Conservation (phyloP, 2,888 invertebrate genomes). For the Spialia ferax region DNA sequence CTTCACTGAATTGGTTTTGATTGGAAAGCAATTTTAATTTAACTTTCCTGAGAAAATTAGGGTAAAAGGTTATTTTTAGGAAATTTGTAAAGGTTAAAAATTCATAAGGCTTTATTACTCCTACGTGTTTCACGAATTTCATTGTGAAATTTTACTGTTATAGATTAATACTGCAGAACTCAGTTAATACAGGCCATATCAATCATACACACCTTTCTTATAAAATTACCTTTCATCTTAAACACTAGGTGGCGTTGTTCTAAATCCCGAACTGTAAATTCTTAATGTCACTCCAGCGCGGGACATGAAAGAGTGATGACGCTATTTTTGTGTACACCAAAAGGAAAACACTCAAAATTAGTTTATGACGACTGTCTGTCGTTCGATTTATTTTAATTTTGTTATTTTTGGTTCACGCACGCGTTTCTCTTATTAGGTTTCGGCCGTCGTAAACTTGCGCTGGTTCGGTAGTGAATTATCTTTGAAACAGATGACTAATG, state of each 20-base stretch:
- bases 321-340: constrained; percentile 83
- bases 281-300: constrained; percentile 81
- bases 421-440: constrained; percentile 77
- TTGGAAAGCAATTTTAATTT: constrained; percentile 59
- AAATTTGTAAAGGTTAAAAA: background rate
- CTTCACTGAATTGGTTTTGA: constrained; percentile 63
- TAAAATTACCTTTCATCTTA: constrained; percentile 67
- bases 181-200: constrained; percentile 49
- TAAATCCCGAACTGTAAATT: constrained; percentile 74
- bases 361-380: constrained; percentile 86
- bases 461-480: constrained; percentile 78
- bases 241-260: constrained; percentile 77
- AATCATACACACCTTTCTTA: constrained; percentile 69
- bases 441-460: constrained; percentile 70
- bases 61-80: too few species aligned
- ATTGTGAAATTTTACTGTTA: background rate
- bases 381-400: constrained; percentile 86
- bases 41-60: constrained; percentile 50
- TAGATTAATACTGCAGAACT: background rate
- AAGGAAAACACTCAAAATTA: constrained; percentile 86
- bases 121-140: background rate
- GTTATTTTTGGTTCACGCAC: constrained; percentile 79
- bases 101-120: background rate
- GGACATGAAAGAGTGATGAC: constrained; percentile 84
- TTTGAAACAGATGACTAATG: constrained; percentile 74